Evolutionary conservation across 2,113 vertebrate genomes (phyloP).

Genomic region (Pygoscelis antarcticus): DNA sequence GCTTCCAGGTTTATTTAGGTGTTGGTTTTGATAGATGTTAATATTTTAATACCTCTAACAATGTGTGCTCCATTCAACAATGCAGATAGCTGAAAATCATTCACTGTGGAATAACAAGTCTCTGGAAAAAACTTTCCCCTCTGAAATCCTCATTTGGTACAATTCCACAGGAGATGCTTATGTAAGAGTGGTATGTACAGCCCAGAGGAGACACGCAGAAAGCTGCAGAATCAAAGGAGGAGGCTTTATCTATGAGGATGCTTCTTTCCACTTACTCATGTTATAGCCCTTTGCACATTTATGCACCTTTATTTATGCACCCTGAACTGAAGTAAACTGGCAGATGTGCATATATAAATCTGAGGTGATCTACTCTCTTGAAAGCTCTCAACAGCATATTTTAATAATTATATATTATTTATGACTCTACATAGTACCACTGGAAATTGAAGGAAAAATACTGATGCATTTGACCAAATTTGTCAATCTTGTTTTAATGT

Average conservation of each 20-base stretch:
- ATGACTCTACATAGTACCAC: background rate
- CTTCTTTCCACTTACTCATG: background rate
- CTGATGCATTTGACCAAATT: background rate
- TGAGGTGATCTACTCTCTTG: background rate
- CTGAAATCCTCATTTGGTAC: background rate
- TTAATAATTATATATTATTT: conserved; percentile 39
- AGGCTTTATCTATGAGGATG: background rate
- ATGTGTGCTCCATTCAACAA: background rate
- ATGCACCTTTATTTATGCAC: background rate
- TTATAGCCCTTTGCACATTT: background rate
- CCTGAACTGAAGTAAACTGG: background rate
- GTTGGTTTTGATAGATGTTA: background rate
- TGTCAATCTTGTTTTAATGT: background rate
- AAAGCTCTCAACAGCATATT: background rate
- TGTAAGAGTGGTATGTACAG: background rate
- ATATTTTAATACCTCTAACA: background rate
- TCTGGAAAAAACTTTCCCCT: background rate
- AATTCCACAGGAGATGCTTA: background rate
- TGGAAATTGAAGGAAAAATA: conserved; percentile 13
- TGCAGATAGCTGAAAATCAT: background rate
- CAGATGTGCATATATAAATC: conserved; percentile 6
- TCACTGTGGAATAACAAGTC: background rate
- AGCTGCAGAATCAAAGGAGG: background rate
- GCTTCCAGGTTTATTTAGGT: background rate
- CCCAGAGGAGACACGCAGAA: background rate